Percentiles rank a stretch among this genome's conserved stretches.
Conservation (phyloP, 2,888 invertebrate genomes). For the Drosophila monieri region DNA sequence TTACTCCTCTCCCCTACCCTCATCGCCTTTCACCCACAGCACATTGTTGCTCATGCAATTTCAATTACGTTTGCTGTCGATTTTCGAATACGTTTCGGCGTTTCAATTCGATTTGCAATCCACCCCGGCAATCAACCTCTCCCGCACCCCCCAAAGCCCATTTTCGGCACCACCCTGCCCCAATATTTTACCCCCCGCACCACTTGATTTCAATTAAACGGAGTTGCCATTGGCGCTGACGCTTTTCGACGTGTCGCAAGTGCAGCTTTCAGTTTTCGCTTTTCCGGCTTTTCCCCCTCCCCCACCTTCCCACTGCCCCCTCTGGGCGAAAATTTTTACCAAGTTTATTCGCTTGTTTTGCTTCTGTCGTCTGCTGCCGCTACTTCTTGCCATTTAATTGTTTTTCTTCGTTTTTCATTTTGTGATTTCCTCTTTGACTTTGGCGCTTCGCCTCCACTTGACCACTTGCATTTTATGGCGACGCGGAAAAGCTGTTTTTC, state of each 20-base stretch:
- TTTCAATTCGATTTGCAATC: constrained; percentile 76
- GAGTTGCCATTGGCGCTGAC: constrained; percentile 71
- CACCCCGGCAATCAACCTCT: constrained; percentile 34
- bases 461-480: constrained; percentile 78
- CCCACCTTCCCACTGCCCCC: neutral
- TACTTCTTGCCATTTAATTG: constrained; percentile 66
- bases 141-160: neutral
- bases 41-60: constrained; percentile 81
- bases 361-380: constrained; percentile 50
- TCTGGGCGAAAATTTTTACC: constrained; percentile 5
- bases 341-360: constrained; percentile 78
- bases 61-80: constrained; percentile 80
- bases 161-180: constrained; percentile 5
- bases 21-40: constrained; percentile 17
- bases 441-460: constrained; percentile 43
- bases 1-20: neutral
- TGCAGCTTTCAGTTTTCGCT: constrained; percentile 53
- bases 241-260: constrained; percentile 75
- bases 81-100: constrained; percentile 77
- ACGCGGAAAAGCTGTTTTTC: constrained; percentile 77
- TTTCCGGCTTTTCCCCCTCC: constrained; percentile 1
- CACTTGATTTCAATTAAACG: constrained; percentile 77
- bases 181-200: constrained; percentile 22
- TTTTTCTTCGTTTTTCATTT: constrained; percentile 62
- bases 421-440: constrained; percentile 42